phyloP scores from a whole-genome alignment of 2,888 invertebrate genomes.

The Lymantria dispar region DNA sequence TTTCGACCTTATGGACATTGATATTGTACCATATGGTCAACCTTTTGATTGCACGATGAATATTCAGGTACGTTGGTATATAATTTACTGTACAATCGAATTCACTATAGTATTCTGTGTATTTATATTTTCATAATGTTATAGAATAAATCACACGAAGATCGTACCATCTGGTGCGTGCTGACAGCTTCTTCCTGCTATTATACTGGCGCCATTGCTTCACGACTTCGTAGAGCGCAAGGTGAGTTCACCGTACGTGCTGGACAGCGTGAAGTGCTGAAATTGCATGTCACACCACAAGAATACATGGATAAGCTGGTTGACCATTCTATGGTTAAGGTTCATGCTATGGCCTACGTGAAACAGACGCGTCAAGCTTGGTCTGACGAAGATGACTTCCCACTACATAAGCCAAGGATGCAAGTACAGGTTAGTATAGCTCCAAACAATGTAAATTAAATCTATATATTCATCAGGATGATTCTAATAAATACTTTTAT shows the following conservation, averaged over 20 bases:
- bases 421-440: slow-evolving; percentile 79
- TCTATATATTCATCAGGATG: background rate
- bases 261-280: slow-evolving; percentile 84
- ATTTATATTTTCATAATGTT: background rate
- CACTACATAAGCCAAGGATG: slow-evolving; percentile 85
- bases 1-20: slow-evolving; percentile 86
- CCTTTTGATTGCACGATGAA: slow-evolving; percentile 86
- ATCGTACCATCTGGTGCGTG: slow-evolving; percentile 84
- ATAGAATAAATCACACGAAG: slow-evolving; percentile 84
- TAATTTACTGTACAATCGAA: background rate
- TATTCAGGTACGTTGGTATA: slow-evolving; percentile 74
- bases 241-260: slow-evolving; percentile 84
- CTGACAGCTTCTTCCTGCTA: slow-evolving; percentile 85
- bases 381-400: slow-evolving; percentile 88
- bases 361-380: slow-evolving; percentile 88
- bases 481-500: background rate
- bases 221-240: slow-evolving; percentile 83
- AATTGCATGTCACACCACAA: slow-evolving; percentile 83
- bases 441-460: background rate
- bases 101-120: background rate
- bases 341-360: slow-evolving; percentile 87
- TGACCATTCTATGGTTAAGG: slow-evolving; percentile 87
- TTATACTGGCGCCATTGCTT: slow-evolving; percentile 86
- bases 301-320: slow-evolving; percentile 87
- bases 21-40: slow-evolving; percentile 84